These are phyloP conservation scores for Aplocera efformata DNA, from an alignment of 2,888 invertebrate species.

Conservation along the genomic window DNA sequence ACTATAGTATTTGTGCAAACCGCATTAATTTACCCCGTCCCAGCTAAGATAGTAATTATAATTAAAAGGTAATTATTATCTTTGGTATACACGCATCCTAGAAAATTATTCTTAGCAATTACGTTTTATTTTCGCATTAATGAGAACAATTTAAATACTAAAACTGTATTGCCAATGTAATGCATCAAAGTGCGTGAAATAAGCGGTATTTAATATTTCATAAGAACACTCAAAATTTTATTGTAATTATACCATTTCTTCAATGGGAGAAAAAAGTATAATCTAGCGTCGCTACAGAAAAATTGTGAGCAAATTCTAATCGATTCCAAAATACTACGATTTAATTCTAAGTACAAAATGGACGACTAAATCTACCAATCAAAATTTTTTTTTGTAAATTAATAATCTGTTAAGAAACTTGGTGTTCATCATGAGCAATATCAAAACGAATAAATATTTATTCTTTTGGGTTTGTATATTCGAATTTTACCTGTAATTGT, in stretches of 20 bases:
- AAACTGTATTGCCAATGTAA: too few species aligned
- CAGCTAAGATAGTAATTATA: conserved; percentile 6
- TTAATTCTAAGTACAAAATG: conserved; percentile 30
- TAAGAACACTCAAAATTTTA: not conserved
- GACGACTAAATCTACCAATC: conserved; percentile 37
- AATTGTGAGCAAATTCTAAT: conserved; percentile 7
- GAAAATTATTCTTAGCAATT: conserved; percentile 10
- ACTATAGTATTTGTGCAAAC: too few species aligned
- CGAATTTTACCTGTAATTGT: conserved; percentile 62
- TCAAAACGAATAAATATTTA: conserved; percentile 26
- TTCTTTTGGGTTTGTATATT: conserved; percentile 49
- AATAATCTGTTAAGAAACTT: conserved; percentile 32
- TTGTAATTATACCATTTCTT: not conserved
- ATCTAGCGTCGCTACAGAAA: conserved; percentile 18
- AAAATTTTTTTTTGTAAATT: conserved; percentile 28
- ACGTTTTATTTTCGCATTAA: too few species aligned
- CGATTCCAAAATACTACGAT: conserved; percentile 8
- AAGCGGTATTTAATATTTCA: not conserved
- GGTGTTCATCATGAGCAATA: conserved; percentile 55
- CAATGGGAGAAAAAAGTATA: not conserved
- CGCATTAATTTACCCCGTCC: too few species aligned
- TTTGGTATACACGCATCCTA: conserved; percentile 59
- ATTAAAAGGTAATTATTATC: conserved; percentile 33
- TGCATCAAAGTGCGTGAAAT: too few species aligned
- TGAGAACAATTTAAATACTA: too few species aligned